Evolutionary conservation across 2,888 invertebrate genomes (phyloP), one percentile per base, ranked within the genome.

Genomic region (Seira ritae): DNA sequence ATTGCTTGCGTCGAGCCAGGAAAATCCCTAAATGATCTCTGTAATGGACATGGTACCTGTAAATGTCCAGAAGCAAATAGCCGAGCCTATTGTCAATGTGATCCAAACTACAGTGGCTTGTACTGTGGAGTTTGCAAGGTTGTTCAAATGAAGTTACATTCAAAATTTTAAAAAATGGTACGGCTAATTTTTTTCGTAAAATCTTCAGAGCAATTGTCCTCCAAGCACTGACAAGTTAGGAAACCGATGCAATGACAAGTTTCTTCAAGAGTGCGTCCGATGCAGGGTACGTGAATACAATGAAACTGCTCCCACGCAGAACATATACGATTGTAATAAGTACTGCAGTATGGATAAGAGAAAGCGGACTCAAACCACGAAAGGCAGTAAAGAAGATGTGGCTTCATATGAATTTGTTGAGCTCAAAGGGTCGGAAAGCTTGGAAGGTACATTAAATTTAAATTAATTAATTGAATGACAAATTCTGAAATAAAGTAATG

Each of bases 51-150:
- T 6, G 85, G 85, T 55, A 55, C 10, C 4, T 83, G 85, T 46
- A 60, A 20, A 6, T 85, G 85, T 22, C 1, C 20, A 31, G 67
- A 20, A 0, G n/a, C 17, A 22, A 19, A 65, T 55, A 15, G n/a
- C 17, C 6, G n/a, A 42, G 67, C 65, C 12, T 23, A 80, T 50
- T 84, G 84, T 31, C 17, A 10, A n/a, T 84, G 80, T 22, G 31
- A 78, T 46, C n/a, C 66, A 4, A 76, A 69, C 31, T 84, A 84
- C 55, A 20, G 19, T n/a, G 85, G 85, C 8, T 10, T 69, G 10
- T 85, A 85, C 67, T 85, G 85, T 62, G 80, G 70, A 60, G 42
- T 71, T 1, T 85, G 85, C 31, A 77, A 69, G 37, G 83, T 85
- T 68, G 65, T 22, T 1, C 31, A 2, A 31, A 31, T n/a, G n/a